Percentiles rank a stretch among this genome's conserved stretches.
Conservation (phyloP, 2,113 vertebrate genomes). For the Hemibagrus wyckioides region DNA sequence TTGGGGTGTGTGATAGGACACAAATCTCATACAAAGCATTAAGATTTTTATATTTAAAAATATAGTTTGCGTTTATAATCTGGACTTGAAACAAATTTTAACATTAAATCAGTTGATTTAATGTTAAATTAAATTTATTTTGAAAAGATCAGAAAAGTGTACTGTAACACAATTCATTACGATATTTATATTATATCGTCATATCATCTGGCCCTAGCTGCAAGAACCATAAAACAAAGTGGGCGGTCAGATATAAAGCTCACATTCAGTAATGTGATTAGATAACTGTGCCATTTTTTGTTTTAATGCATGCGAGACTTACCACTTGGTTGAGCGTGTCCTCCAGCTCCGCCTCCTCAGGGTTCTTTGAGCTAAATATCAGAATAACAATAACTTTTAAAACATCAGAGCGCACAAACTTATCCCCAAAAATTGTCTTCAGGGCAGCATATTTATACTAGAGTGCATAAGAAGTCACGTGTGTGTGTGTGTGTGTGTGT, state of each 20-base stretch:
- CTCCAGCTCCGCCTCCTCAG: slow-evolving; percentile 96
- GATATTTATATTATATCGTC: background rate
- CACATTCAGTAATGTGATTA: background rate
- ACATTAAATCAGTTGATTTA: background rate
- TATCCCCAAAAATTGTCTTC: background rate
- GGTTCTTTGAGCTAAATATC: slow-evolving; percentile 90
- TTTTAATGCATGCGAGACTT: slow-evolving; percentile 56
- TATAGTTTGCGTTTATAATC: background rate
- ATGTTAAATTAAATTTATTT: background rate
- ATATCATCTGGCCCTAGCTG: background rate
- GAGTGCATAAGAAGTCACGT: background rate
- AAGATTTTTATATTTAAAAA: background rate
- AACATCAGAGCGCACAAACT: background rate
- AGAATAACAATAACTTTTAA: background rate
- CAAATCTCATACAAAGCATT: too few species aligned
- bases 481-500: too few species aligned
- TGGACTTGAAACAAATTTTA: background rate
- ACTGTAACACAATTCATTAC: background rate
- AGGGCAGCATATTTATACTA: background rate
- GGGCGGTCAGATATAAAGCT: background rate
- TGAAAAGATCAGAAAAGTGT: background rate
- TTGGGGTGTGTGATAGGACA: too few species aligned
- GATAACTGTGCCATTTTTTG: background rate
- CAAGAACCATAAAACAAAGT: background rate
- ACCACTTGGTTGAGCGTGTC: slow-evolving; percentile 99